These are phyloP conservation scores for Ophion obscuratus DNA, from an alignment of 2,888 invertebrate genomes.

Conservation along the genomic window DNA sequence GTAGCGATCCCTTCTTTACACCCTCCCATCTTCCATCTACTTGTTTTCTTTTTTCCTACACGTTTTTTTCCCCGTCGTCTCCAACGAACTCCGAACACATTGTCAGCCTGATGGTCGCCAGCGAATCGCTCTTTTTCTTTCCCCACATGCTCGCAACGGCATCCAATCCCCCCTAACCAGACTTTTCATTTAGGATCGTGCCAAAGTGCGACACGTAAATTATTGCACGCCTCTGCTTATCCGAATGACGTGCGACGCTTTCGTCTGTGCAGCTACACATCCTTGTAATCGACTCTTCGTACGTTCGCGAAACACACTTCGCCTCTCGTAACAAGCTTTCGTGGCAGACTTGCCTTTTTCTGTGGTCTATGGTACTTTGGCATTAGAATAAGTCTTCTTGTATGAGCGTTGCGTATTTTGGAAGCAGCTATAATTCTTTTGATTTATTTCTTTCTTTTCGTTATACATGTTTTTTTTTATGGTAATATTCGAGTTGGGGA, in stretches of 20 bases:
- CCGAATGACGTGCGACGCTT: slow-evolving; percentile 72
- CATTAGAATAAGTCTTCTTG: no score
- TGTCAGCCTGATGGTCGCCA: slow-evolving; percentile 56
- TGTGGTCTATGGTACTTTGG: no score
- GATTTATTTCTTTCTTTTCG: no score
- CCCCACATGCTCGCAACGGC: not conserved
- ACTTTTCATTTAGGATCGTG: slow-evolving; percentile 70
- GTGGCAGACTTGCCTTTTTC: no score
- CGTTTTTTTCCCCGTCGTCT: slow-evolving; percentile 5
- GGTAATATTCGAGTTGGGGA: no score
- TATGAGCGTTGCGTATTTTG: no score
- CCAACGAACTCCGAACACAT: slow-evolving; percentile 56
- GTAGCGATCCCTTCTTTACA: slow-evolving; percentile 13
- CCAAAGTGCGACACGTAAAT: slow-evolving; percentile 75
- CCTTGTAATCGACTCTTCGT: slow-evolving; percentile 61
- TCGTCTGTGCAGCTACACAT: slow-evolving; percentile 32
- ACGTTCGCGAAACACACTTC: not conserved
- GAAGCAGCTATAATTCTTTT: no score
- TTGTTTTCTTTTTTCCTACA: slow-evolving; percentile 13
- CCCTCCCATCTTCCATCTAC: not conserved
- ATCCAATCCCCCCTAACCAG: slow-evolving; percentile 34
- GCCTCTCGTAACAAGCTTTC: no score
- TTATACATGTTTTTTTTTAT: no score
- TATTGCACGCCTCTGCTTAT: slow-evolving; percentile 78
- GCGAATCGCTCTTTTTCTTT: slow-evolving; percentile 28